Base-by-base conservation (phyloP, 2,888 invertebrate genomes). In the Malacosoma neustria region DNA sequence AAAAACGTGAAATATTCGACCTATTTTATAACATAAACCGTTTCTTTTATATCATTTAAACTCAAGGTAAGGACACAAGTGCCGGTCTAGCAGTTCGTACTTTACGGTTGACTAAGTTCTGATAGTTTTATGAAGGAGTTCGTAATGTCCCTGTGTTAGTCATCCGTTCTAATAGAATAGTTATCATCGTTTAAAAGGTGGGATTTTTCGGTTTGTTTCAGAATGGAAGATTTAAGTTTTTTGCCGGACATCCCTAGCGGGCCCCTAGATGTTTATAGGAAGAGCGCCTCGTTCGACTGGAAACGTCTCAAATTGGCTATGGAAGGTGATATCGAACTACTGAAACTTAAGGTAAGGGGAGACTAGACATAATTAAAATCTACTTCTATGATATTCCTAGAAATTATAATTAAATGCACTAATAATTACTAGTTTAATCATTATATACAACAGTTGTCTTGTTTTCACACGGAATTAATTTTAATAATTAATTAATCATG, bases 241-340 rank as follows among this genome's bases (percentile, higher is more conserved):
- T 82, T 93, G 52, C 88, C 88, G 34, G 90, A 93, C 68, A 74
- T 92, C 41, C 91, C 92, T 11, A 88, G 81, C 33, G 94, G 95
- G 40, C 95, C 96, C 4, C 77, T 97, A 48, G 93, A 94, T 62
- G 73, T 59, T 1, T 97, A 94, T 69, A 90, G 97, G 49, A 91
- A 90, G 49, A 89, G 88, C 46, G 92, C 95, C 1, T 90, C 91
- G 11, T 97, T 97, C 59, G 89, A 95, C 65, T 97, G 96, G 95
- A 96, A 95, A 72, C 88, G 89, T 44, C 87, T 98, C 72, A 93
- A 92, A 63, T 63, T 94, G 32, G 89, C 93, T 37, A 82, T 97
- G 42, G 95, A 96, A 66, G 93, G 93, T 46, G 91, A 92, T 57
- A 68, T 85, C 37, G 91, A 93, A 35, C 80, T 89, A 43, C 71